Percentiles rank a stretch among this genome's conserved stretches.
Evolutionary conservation across 2,888 invertebrate species (phyloP).

Genomic region (Rhopalosiphum nymphaeae): DNA sequence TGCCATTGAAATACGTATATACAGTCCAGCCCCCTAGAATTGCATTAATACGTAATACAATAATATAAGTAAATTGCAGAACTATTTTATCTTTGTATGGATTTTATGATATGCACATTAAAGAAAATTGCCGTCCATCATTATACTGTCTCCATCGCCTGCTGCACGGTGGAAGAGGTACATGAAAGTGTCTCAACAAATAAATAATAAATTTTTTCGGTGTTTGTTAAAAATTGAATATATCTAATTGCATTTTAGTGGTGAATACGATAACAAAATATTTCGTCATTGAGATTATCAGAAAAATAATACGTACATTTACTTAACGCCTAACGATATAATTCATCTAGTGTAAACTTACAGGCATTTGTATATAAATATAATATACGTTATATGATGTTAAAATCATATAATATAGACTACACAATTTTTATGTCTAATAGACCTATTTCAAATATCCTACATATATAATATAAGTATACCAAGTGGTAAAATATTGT

Average conservation of each 20-base stretch:
- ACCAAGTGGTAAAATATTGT: background rate
- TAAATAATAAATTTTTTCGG: background rate
- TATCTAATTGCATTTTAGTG: background rate
- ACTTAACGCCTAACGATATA: background rate
- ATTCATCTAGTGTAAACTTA: background rate
- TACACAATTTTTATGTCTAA: background rate
- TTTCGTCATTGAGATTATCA: background rate
- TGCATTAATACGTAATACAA: background rate
- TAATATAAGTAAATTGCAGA: background rate
- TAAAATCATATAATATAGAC: background rate
- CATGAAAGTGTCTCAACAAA: background rate
- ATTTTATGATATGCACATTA: conserved; percentile 3
- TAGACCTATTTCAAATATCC: background rate
- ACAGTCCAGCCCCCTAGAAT: background rate
- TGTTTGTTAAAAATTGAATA: background rate
- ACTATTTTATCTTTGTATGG: background rate
- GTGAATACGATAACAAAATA: background rate
- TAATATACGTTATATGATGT: background rate
- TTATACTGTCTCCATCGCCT: background rate
- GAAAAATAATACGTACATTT: background rate
- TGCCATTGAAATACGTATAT: background rate
- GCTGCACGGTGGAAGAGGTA: background rate
- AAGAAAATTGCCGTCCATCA: background rate
- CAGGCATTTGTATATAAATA: background rate
- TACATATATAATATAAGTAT: background rate